Base-by-base conservation (phyloP, 2,113 vertebrate species). In the Sciurus niger region DNA sequence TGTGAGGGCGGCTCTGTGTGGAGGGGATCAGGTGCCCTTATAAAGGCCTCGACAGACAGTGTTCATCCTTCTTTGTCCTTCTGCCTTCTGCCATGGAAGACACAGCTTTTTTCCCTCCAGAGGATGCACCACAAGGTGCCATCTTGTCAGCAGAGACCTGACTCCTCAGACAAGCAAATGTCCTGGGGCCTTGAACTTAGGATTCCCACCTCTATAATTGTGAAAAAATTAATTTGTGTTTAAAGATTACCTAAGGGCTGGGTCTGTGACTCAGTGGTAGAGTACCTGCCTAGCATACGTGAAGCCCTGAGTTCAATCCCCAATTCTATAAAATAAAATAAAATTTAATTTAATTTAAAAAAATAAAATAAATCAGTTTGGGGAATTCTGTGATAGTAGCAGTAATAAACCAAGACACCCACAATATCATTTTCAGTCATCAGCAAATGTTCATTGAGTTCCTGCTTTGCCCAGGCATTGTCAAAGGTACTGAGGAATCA, bases 381-480 rank as follows among this genome's bases (percentile, higher is more conserved):
- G 10, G 25, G 22, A 32, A 55, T 72, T 40, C 84, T 86, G 9
- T 73, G 37, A 37, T 22, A 40, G n/a, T 8, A 10, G 32, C 6
- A 51, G 32, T 53, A 17, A 37, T 10, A 14, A 34, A 16, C 32
- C 0, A 34, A 53, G 84, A 86, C 9, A 25, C 14, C 14, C 30
- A 48, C 22, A 4, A 48, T 13, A 5, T 37, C 46, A 53, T 14
- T 8, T 12, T 34, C 22, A 32, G 65, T n/a, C 60, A 2, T 43
- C 58, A 24, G 67, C 67, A 77, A 14, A 87, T 14, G 12, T 3
- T n/a, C 40, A 1, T 0, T 9, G 63, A 84, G 20, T 12, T 3
- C 46, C 58, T 22, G 25, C 40, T 2, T 7, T 20, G 9, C 2
- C 32, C 25, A n/a, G 77, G 25, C 4, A 0, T 2, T 4, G 2